These are phyloP conservation scores for Aldrovandia affinis DNA, from an alignment of 2,797 vertebrate species.

Conservation along the genomic window DNA sequence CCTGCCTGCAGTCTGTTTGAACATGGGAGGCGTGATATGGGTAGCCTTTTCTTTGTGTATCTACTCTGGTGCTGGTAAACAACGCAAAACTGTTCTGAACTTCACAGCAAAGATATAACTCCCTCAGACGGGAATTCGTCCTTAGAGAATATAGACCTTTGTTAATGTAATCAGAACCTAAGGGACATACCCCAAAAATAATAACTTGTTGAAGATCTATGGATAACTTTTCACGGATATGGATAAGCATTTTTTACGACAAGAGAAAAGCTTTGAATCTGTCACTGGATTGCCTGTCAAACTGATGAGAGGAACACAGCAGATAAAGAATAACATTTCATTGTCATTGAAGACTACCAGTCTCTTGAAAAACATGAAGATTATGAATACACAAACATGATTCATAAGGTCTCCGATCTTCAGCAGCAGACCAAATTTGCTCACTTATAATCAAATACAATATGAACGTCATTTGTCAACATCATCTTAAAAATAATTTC, in stretches of 20 bases:
- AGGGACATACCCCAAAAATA: not conserved
- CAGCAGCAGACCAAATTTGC: not conserved
- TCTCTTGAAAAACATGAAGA: not conserved
- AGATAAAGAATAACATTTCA: not conserved
- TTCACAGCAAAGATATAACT: not conserved
- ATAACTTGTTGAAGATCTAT: not conserved
- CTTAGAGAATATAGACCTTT: not conserved
- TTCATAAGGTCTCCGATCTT: not conserved
- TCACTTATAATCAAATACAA: not conserved
- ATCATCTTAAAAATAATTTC: not conserved
- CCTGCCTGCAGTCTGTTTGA: constrained; percentile 2
- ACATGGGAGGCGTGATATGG: constrained; percentile 13
- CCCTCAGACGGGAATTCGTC: not conserved
- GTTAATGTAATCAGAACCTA: not conserved
- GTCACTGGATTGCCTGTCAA: not conserved
- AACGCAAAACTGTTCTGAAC: not conserved
- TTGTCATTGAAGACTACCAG: not conserved
- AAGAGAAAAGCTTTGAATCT: not conserved
- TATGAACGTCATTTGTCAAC: not conserved
- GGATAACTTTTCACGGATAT: not conserved
- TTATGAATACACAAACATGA: not conserved
- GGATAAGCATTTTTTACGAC: not conserved
- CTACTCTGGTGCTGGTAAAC: not conserved
- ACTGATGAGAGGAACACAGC: not conserved
- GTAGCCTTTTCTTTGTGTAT: not conserved